Evolutionary conservation across 2,113 vertebrate species (phyloP).

Genomic region (Steatornis caripensis): DNA sequence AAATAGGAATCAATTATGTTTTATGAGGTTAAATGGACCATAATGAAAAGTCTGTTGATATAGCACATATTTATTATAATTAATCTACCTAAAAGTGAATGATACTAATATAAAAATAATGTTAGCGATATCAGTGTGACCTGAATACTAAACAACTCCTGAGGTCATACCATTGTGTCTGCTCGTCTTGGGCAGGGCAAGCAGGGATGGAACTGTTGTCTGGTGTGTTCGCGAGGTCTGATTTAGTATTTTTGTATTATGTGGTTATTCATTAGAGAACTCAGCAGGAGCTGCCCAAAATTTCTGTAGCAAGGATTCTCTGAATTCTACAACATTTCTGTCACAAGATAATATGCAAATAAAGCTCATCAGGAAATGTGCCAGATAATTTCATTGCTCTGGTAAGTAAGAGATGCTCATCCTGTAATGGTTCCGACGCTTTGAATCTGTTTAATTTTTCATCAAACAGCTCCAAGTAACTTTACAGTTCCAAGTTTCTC

Average conservation of each 20-base stretch:
- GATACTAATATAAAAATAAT: slow-evolving; percentile 63
- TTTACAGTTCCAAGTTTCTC: background rate
- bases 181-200: background rate
- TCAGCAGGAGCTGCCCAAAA: background rate
- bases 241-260: background rate
- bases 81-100: slow-evolving; percentile 71
- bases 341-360: background rate
- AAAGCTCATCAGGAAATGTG: background rate
- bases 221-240: background rate
- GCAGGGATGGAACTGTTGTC: background rate
- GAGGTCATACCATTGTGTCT: background rate
- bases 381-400: background rate
- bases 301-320: background rate
- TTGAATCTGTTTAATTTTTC: background rate
- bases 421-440: background rate
- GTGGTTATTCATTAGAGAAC: background rate
- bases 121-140: slow-evolving; percentile 11
- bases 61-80: slow-evolving; percentile 70
- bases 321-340: background rate
- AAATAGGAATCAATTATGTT: slow-evolving; percentile 72
- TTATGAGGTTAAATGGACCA: slow-evolving; percentile 68
- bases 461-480: background rate
- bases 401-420: background rate
- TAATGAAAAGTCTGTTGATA: slow-evolving; percentile 71
- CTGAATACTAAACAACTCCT: slow-evolving; percentile 14